Evolutionary conservation across 2,888 invertebrate genomes (phyloP).

Genomic region (Pterobdella sp.): DNA sequence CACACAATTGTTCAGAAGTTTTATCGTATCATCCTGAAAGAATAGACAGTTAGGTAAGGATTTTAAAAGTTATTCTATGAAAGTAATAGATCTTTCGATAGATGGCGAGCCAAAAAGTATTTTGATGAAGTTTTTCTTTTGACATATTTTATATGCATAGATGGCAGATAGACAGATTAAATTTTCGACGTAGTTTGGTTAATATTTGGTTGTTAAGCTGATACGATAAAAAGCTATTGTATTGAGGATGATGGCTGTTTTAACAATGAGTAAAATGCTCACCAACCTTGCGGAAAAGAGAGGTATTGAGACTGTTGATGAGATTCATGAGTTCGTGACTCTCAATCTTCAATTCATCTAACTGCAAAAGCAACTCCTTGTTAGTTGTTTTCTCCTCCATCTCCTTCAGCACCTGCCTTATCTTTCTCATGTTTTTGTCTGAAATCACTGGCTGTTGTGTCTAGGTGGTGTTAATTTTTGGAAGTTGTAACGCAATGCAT

Average conservation of each 20-base stretch:
- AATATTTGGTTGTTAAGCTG: no score
- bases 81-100: background rate
- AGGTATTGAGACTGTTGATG: background rate
- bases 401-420: background rate
- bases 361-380: constrained; percentile 13
- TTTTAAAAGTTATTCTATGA: no score
- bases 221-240: no score
- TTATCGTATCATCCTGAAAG: constrained; percentile 18
- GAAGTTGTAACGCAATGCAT: background rate
- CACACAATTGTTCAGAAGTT: background rate
- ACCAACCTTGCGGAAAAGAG: constrained; percentile 4
- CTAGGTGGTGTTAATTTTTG: background rate
- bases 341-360: constrained; percentile 11
- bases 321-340: constrained; percentile 9
- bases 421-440: constrained; percentile 14
- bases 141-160: no score
- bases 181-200: no score
- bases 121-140: no score
- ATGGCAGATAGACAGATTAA: no score
- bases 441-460: constrained; percentile 2
- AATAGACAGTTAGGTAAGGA: background rate
- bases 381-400: background rate
- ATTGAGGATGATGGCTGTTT: no score
- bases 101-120: background rate
- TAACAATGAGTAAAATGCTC: background rate